phyloP scores from a whole-genome alignment of 2,888 invertebrate genomes.

The Globia sparganii region DNA sequence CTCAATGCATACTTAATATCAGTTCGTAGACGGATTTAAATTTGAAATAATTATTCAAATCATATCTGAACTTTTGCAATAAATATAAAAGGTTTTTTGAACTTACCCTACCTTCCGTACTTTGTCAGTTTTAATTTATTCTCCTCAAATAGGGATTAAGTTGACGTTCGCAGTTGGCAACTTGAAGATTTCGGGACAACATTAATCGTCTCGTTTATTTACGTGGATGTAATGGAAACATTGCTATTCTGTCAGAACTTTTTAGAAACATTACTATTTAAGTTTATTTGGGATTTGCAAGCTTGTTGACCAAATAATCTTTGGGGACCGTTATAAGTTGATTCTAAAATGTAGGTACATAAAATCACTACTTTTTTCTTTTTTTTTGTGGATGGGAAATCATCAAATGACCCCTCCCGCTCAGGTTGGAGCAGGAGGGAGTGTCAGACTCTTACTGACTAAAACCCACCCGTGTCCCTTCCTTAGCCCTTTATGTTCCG shows the following conservation, averaged over 20 bases:
- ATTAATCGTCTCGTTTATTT: constrained; percentile 58
- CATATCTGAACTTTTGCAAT: constrained; percentile 69
- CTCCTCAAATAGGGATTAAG: constrained; percentile 56
- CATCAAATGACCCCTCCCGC: too few species aligned
- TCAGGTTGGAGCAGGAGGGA: too few species aligned
- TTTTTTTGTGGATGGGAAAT: too few species aligned
- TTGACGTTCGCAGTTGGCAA: constrained; percentile 53
- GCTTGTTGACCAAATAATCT: neutral
- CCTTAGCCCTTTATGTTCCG: too few species aligned
- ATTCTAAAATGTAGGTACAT: neutral
- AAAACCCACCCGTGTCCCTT: too few species aligned
- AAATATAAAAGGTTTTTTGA: constrained; percentile 69
- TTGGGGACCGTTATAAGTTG: neutral
- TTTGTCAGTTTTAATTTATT: constrained; percentile 65
- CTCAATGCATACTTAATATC: constrained; percentile 60
- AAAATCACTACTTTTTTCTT: too few species aligned
- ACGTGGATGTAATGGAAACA: constrained; percentile 43
- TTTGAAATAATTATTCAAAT: constrained; percentile 75
- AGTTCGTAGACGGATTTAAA: constrained; percentile 61
- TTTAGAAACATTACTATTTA: constrained; percentile 3
- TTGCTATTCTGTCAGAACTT: constrained; percentile 43
- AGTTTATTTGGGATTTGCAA: constrained; percentile 16
- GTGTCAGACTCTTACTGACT: too few species aligned
- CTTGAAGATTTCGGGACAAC: constrained; percentile 45
- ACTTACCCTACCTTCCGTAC: constrained; percentile 45